phyloP scores from a whole-genome alignment of 2,888 invertebrate genomes.

The Euplexia lucipara region DNA sequence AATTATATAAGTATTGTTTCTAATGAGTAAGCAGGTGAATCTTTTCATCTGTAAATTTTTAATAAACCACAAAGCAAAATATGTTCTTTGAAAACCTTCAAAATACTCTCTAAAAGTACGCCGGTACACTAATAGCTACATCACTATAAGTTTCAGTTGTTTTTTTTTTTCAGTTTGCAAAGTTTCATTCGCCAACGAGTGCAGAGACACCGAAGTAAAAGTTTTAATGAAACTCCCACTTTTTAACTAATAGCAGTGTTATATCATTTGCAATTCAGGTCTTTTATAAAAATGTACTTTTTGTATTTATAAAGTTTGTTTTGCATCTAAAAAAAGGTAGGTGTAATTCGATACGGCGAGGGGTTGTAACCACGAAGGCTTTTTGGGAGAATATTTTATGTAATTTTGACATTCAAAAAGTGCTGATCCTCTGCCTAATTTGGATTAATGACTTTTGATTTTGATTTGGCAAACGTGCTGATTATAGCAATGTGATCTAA shows the following conservation, averaged over 20 bases:
- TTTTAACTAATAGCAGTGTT: slow-evolving; percentile 41
- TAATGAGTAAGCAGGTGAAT: neutral
- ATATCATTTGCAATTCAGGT: no score
- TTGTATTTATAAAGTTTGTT: no score
- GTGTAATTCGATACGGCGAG: no score
- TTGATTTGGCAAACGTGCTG: no score
- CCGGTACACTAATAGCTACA: slow-evolving; percentile 11
- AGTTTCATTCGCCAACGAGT: slow-evolving; percentile 40
- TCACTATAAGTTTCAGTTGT: slow-evolving; percentile 43
- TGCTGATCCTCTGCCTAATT: no score
- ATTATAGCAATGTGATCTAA: no score
- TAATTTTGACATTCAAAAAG: no score
- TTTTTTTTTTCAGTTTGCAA: slow-evolving; percentile 37
- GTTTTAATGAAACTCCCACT: slow-evolving; percentile 58
- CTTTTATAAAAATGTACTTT: no score
- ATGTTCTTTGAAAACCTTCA: slow-evolving; percentile 1
- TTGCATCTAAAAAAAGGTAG: no score
- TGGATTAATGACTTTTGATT: no score
- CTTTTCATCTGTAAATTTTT: slow-evolving; percentile 18
- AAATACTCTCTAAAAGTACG: neutral
- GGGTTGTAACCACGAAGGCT: no score
- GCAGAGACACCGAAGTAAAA: slow-evolving; percentile 53
- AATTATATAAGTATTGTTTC: neutral
- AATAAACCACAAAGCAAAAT: slow-evolving; percentile 11
- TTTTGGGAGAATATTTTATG: no score